Conservation (phyloP, 2,888 invertebrate species). For the Dynastes hyllus region DNA sequence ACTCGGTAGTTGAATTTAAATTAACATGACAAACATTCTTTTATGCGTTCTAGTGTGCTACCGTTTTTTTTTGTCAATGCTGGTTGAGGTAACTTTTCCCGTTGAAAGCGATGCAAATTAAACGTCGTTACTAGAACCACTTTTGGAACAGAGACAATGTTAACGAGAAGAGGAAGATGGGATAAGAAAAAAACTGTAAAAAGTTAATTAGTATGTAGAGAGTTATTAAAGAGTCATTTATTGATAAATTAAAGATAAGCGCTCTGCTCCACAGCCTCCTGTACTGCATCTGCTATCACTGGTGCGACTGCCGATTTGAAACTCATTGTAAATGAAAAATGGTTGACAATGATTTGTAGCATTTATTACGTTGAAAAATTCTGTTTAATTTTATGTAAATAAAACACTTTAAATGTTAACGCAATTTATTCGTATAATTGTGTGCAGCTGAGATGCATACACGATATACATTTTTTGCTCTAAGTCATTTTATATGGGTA, state of each 20-base stretch:
- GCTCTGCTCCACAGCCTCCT: slow-evolving; percentile 14
- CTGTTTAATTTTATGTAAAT: slow-evolving; percentile 17
- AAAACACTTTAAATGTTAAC: slow-evolving; percentile 23
- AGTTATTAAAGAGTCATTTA: slow-evolving; percentile 49
- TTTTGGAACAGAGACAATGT: slow-evolving; percentile 13
- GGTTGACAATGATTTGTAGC: slow-evolving; percentile 42
- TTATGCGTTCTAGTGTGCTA: slow-evolving; percentile 13
- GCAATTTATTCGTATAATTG: neutral
- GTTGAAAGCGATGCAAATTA: slow-evolving; percentile 22
- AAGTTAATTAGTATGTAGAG: slow-evolving; percentile 49
- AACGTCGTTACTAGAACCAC: neutral
- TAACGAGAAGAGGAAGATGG: slow-evolving; percentile 9
- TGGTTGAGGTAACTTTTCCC: neutral
- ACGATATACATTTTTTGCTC: no score
- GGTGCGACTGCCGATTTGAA: slow-evolving; percentile 22
- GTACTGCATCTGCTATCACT: slow-evolving; percentile 28
- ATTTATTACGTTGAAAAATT: slow-evolving; percentile 38
- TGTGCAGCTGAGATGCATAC: neutral
- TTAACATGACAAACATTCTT: slow-evolving; percentile 46
- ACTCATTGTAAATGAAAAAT: slow-evolving; percentile 34
- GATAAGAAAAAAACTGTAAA: slow-evolving; percentile 23
- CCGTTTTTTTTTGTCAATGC: neutral
- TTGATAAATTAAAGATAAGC: slow-evolving; percentile 51
- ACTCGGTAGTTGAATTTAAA: slow-evolving; percentile 47
- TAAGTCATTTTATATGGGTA: no score